Evolutionary conservation across 2,113 vertebrate genomes (phyloP).

Genomic region (Aegotheles bennettii): DNA sequence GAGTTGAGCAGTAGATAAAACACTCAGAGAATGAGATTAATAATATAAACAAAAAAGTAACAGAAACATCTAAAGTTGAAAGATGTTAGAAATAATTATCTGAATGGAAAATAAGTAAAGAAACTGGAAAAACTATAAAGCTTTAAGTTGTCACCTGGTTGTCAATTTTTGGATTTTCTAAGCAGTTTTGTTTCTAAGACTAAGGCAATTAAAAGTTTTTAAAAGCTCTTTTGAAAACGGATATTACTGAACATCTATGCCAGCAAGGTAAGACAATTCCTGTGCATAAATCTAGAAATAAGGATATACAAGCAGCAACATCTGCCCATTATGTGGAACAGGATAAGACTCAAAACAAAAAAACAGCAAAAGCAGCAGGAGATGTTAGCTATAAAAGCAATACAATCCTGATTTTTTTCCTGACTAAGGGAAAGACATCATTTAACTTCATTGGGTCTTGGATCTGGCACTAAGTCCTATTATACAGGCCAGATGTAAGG

Average conservation of each 20-base stretch:
- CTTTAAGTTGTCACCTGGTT: not conserved
- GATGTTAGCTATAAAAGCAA: conserved; percentile 43
- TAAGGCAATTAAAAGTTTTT: conserved; percentile 21
- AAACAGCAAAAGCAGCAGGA: conserved; percentile 10
- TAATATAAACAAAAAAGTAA: not conserved
- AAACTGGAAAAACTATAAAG: not conserved
- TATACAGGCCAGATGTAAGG: conserved; percentile 55
- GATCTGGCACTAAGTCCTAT: conserved; percentile 38
- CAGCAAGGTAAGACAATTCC: conserved; percentile 13
- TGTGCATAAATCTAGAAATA: conserved; percentile 48
- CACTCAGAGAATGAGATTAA: not conserved
- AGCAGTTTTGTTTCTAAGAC: not conserved
- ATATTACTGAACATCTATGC: not conserved
- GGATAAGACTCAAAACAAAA: not conserved
- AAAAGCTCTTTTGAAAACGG: not conserved
- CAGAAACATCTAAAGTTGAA: not conserved
- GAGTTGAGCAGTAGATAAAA: not conserved
- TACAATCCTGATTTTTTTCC: conserved; percentile 30
- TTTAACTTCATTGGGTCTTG: conserved; percentile 56
- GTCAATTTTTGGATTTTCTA: not conserved
- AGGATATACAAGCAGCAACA: conserved; percentile 42
- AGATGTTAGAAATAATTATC: not conserved
- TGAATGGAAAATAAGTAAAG: not conserved
- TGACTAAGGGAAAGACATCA: conserved; percentile 65
- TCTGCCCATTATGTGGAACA: conserved; percentile 41